Evolutionary conservation across 2,113 vertebrate genomes (phyloP), one percentile per base, ranked within the genome.

Genomic region (Campylorhamphus procurvoides): DNA sequence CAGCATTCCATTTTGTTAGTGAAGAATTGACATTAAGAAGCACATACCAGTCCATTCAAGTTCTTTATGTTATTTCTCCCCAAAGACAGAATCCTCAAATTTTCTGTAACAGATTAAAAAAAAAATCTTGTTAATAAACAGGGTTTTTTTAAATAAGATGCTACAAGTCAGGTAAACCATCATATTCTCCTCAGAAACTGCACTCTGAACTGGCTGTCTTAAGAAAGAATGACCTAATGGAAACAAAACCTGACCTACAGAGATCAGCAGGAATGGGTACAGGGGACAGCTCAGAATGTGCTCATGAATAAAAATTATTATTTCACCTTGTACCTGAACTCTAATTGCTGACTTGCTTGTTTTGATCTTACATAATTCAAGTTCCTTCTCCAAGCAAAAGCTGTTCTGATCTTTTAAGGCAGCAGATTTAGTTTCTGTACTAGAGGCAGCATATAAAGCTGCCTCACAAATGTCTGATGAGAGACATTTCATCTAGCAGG

Each of bases 31-130:
- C 58, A 84, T 16, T 49, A 74, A 73, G 77, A 76, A 67, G 50
- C 2, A 97, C 98, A 96, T 97, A 99, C 99, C 98, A 99, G 97
- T 94, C 99, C 99, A 96, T 98, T 98, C 58, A 99, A 98, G 72
- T 98, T 98, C 97, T 99, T 99, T 96, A 99, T 99, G 87, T 99
- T 99, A 97, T 99, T 99, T 94, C 99, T 98, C 96, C 99, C 99
- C 96, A 99, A 97, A 84, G 99, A 99, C 74, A 99, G 97, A 96
- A 99, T 99, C 96, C 97, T 98, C 93, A 99, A 96, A 90, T 99
- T 99, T 98, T 99, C 99, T 99, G 97, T 79, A 96, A 74, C 39
- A 97, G 25, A 97, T 60, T 91, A 93, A 88, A 87, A 93, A 93
- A 58, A 94, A 42, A 73, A 83, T 87, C 46, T 87, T 55, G 40